These are phyloP conservation scores for Laspeyria flexula DNA, from an alignment of 2,888 invertebrate genomes.

Conservation along the genomic window DNA sequence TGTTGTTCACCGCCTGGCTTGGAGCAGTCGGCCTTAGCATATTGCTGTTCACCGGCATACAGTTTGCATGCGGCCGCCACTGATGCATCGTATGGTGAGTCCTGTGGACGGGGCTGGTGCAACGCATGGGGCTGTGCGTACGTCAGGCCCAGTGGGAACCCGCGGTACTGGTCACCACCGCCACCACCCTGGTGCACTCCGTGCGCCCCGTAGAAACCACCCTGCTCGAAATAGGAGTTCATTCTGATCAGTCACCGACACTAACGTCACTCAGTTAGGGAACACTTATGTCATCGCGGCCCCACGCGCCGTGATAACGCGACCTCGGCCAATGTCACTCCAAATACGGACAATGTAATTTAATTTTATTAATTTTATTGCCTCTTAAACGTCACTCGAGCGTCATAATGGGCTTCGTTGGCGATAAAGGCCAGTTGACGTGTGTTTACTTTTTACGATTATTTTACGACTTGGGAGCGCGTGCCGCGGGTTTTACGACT, in stretches of 20 bases:
- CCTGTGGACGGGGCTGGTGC: slow-evolving; percentile 93
- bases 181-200: slow-evolving; percentile 92
- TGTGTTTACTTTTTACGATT: slow-evolving; percentile 86
- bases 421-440: slow-evolving; percentile 84
- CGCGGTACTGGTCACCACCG: slow-evolving; percentile 93
- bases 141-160: slow-evolving; percentile 94
- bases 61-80: slow-evolving; percentile 95
- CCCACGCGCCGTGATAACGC: slow-evolving; percentile 80
- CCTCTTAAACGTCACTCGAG: slow-evolving; percentile 85
- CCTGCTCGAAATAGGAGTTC: slow-evolving; percentile 99
- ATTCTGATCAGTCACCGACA: slow-evolving; percentile 87
- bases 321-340: slow-evolving; percentile 82
- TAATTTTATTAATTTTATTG: slow-evolving; percentile 85
- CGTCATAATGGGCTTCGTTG: slow-evolving; percentile 84
- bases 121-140: slow-evolving; percentile 93
- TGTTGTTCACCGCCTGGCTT: slow-evolving; percentile 88
- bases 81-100: slow-evolving; percentile 96
- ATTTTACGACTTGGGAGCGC: slow-evolving; percentile 83
- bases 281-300: slow-evolving; percentile 84
- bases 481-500: slow-evolving; percentile 84
- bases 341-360: slow-evolving; percentile 76
- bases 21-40: slow-evolving; percentile 92
- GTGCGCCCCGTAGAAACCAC: slow-evolving; percentile 97
- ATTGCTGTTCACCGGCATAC: slow-evolving; percentile 90
- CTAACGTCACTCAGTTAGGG: slow-evolving; percentile 77